Base-by-base conservation (phyloP, 2,113 vertebrate genomes). In the Dolichotis patagonum region DNA sequence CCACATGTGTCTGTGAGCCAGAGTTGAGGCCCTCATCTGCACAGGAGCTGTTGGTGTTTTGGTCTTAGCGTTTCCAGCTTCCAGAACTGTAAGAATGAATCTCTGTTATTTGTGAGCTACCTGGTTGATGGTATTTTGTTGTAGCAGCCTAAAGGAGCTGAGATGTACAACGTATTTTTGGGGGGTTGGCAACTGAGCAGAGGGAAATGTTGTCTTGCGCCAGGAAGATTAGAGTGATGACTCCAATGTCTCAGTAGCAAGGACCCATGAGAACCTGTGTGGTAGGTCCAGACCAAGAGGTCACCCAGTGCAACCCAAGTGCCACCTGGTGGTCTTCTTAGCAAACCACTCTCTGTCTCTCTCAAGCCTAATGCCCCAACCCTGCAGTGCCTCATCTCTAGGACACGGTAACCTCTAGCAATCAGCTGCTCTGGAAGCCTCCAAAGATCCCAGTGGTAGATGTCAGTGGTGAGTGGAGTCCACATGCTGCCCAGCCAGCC, bases 401-500 rank as follows among this genome's bases (percentile, higher is more conserved):
- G 58, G n/a, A 38, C 28, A 60, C 35, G 41, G 41, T 49, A 78
- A 63, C 30, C 54, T 80, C 95, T 49, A 71, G 73, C 56, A 43
- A 62, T 32, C 90, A 81, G 38, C 28, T 35, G 80, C 32, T 92
- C 49, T 5, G 28, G 77, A 94, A 77, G 54, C 41, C 63, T 46
- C 63, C 56, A 30, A 35, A 97, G 94, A 95, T 93, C 93, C 95
- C 67, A 56, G 94, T 35, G 92, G 26, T 56, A 52, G 77, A 87
- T 97, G 93, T 96, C 97, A 95, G 95, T n/a, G 92, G 26, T 58
- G 49, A 63, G 52, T 85, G 88, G 94, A 96, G 73, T 94, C 96
- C 93, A 85, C 35, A 28, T 75, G 92, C 80, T 85, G 56, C 63
- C 82, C 83, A 90, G 96, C 92, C 46, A 91, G 91, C 95, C 58